Evolutionary conservation across 2,797 vertebrate genomes (phyloP), one percentile per base, ranked within the genome.

Genomic region (Sebastiscus tertius): DNA sequence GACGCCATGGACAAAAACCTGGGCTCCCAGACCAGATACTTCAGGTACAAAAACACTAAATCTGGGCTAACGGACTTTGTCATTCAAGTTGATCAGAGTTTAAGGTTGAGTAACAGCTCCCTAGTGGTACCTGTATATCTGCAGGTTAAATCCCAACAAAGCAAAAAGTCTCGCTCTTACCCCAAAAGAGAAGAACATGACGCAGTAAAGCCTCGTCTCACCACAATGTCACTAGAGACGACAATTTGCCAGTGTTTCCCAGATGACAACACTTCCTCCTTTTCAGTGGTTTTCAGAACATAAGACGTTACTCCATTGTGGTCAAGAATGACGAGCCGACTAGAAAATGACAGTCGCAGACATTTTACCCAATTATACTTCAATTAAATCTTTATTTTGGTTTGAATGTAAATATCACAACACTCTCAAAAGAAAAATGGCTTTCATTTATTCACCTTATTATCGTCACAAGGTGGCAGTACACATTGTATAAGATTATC

Each of bases 1-100:
- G 99, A 99, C 29, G 98, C 99, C 87, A 99, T 99, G 99, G 98
- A 99, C 94, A 99, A 99, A 93, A 99, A 99, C 88, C 86, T 99
- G 77, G 97, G 98, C 89, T 99, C 98, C 75, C 99, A 99, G 93
- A 98, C 96, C 75, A 95, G 98, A 86, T 99, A 99, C 86, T 99
- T 99, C 95, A 99, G 98, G 98, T 99, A 89, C 52, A 72, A 8
- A 72, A 29, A 67, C 24, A 26, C 22, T 33, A 2, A 33, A 13
- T 63, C 49, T 36, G 27, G 2, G 0, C 22, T 10, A 11, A 64
- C 8, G 5, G 18, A 52, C 22, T 12, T 26, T 1, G 7, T 64
- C 3, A 2, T 34, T 75, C 8, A 58, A 24, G n/a, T 16, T 29
- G 8, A 75, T 42, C 13, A 22, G 29, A 61, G 34, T 26, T 29